Percentiles rank a stretch among this genome's conserved stretches.
Conservation (phyloP, 37 sponge, comb jelly and placozoan genomes). For the Chondrosia reniformis region DNA sequence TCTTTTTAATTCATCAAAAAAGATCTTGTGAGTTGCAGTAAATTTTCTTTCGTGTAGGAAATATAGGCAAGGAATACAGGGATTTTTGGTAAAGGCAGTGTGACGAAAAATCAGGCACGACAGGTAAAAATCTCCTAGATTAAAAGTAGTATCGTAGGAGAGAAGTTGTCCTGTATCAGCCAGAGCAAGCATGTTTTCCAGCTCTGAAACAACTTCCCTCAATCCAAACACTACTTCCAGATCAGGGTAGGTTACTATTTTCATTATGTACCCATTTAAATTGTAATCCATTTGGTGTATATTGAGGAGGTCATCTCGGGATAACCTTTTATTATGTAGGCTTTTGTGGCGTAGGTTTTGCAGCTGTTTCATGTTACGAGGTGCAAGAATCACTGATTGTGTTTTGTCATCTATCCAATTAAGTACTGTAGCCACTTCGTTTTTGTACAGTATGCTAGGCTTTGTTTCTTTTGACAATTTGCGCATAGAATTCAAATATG, state of each 20-base stretch:
- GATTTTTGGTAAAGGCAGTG: constrained; percentile 8
- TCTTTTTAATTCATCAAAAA: not conserved
- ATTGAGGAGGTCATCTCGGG: constrained; percentile 44
- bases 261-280: constrained; percentile 24
- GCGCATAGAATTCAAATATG: not conserved
- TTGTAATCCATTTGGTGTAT: constrained; percentile 48
- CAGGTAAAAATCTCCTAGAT: constrained; percentile 49
- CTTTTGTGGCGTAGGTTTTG: constrained; percentile 24
- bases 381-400: not conserved
- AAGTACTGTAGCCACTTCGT: constrained; percentile 9
- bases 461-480: not conserved
- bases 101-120: constrained; percentile 27
- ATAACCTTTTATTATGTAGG: constrained; percentile 17
- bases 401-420: not conserved
- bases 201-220: constrained; percentile 11
- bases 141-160: constrained; percentile 47
- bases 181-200: constrained; percentile 23
- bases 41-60: not conserved
- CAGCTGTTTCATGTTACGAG: constrained; percentile 41
- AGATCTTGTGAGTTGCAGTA: not conserved
- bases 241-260: constrained; percentile 45
- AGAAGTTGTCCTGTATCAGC: not conserved
- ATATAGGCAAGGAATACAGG: not conserved
- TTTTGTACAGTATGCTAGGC: constrained; percentile 2
- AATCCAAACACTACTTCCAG: constrained; percentile 10